Conservation (phyloP, 2,797 vertebrate genomes). For the Sciaenops ocellatus region DNA sequence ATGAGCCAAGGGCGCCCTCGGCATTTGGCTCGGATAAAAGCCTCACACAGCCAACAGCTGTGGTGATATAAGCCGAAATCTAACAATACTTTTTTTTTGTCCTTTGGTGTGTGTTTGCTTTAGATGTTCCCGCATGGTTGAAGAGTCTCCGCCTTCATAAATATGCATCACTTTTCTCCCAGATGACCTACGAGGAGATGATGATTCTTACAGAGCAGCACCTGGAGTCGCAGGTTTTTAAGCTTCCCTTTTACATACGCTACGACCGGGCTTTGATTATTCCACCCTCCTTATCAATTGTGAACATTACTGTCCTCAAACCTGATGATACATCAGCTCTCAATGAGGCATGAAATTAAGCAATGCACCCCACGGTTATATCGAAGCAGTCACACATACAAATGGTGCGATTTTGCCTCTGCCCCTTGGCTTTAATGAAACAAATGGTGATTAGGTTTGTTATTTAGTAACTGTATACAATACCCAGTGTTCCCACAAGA, state of each 20-base stretch:
- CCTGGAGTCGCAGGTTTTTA: constrained; percentile 93
- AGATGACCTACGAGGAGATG: constrained; percentile 98
- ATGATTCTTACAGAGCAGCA: constrained; percentile 97
- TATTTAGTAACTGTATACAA: constrained; percentile 75
- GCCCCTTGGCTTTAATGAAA: constrained; percentile 74
- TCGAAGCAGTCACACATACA: constrained; percentile 63
- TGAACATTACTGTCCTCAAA: constrained; percentile 66
- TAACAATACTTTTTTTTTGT: constrained; percentile 14
- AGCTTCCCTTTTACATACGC: constrained; percentile 33
- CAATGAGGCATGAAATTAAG: constrained; percentile 83
- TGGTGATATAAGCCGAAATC: constrained; percentile 20
- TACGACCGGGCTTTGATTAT: constrained; percentile 45
- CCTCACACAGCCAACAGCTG: constrained; percentile 33
- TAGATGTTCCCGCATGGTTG: constrained; percentile 95
- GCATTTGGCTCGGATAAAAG: constrained; percentile 37
- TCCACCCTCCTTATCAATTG: constrained; percentile 60
- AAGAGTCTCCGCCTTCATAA: constrained; percentile 98
- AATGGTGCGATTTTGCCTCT: constrained; percentile 58
- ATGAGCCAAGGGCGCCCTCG: neutral
- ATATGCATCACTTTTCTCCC: constrained; percentile 95
- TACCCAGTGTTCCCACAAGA: constrained; percentile 49
- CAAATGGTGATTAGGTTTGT: constrained; percentile 78
- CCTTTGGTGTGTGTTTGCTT: constrained; percentile 36
- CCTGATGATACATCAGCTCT: constrained; percentile 75
- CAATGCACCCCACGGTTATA: constrained; percentile 73